Evolutionary conservation across 2,797 vertebrate genomes (phyloP).

Genomic region (Valencia hispanica): DNA sequence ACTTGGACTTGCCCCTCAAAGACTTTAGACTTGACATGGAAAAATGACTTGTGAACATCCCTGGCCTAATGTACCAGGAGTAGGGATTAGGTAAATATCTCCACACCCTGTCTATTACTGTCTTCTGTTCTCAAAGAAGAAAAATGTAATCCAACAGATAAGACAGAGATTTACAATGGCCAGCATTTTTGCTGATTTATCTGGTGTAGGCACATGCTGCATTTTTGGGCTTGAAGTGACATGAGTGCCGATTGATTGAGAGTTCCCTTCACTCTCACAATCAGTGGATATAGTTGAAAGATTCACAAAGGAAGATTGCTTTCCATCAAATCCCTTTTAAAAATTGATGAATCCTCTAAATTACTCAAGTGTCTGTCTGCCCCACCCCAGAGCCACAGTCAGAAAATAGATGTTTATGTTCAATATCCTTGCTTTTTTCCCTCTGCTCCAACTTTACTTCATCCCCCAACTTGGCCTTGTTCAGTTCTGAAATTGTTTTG

Average conservation of each 20-base stretch:
- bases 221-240: constrained; percentile 23
- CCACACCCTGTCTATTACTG: constrained; percentile 58
- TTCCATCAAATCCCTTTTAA: constrained; percentile 72
- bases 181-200: constrained; percentile 23
- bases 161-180: constrained; percentile 29
- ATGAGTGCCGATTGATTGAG: constrained; percentile 53
- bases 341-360: constrained; percentile 74
- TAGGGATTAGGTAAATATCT: constrained; percentile 64
- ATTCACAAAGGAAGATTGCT: constrained; percentile 52
- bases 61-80: no score
- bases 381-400: constrained; percentile 36
- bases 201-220: constrained; percentile 6
- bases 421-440: constrained; percentile 53
- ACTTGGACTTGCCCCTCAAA: not conserved
- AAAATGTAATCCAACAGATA: constrained; percentile 53
- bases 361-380: constrained; percentile 60
- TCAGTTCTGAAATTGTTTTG: constrained; percentile 73
- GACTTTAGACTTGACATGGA: not conserved
- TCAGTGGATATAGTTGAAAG: constrained; percentile 42
- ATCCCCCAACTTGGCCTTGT: constrained; percentile 38
- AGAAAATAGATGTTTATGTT: constrained; percentile 74
- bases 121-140: constrained; percentile 51
- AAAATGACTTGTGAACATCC: not conserved
- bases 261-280: constrained; percentile 33
- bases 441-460: constrained; percentile 18